phyloP scores from a whole-genome alignment of 2,797 vertebrate species.

The Crenuchus spilurus region DNA sequence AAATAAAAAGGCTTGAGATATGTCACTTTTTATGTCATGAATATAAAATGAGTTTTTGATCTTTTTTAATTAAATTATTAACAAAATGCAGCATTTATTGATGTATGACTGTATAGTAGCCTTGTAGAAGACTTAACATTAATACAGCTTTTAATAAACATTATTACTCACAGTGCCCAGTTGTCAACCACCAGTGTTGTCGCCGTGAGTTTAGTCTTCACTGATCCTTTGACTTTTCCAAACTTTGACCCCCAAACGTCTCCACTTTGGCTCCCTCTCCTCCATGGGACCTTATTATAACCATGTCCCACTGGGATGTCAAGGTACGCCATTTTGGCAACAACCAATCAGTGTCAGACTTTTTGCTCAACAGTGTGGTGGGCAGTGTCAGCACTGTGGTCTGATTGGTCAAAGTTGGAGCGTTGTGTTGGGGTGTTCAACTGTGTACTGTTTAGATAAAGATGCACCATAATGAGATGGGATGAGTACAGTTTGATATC shows the following conservation, averaged over 20 bases:
- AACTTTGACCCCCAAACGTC: neutral
- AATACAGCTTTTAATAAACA: neutral
- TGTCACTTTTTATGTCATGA: too few species aligned
- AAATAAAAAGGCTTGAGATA: too few species aligned
- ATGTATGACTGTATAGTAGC: too few species aligned
- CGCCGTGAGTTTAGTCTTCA: too few species aligned
- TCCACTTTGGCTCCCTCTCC: slow-evolving; percentile 31
- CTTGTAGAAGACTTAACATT: too few species aligned
- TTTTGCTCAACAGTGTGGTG: slow-evolving; percentile 13
- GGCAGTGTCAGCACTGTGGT: neutral
- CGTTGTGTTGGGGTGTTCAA: slow-evolving; percentile 1
- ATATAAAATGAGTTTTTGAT: too few species aligned
- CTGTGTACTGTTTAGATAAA: slow-evolving; percentile 17
- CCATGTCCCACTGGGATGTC: slow-evolving; percentile 19
- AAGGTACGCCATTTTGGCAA: slow-evolving; percentile 6
- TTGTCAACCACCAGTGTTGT: too few species aligned
- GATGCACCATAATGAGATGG: slow-evolving; percentile 33
- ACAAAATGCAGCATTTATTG: too few species aligned
- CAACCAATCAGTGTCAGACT: slow-evolving; percentile 36
- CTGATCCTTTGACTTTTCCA: too few species aligned
- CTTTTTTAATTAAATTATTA: too few species aligned
- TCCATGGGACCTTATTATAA: slow-evolving; percentile 31
- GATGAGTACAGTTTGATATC: slow-evolving; percentile 42
- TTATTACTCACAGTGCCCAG: too few species aligned
- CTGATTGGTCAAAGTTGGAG: slow-evolving; percentile 42